phyloP scores from a whole-genome alignment of 2,888 invertebrate genomes.

The Pollenia griseotomentosa region DNA sequence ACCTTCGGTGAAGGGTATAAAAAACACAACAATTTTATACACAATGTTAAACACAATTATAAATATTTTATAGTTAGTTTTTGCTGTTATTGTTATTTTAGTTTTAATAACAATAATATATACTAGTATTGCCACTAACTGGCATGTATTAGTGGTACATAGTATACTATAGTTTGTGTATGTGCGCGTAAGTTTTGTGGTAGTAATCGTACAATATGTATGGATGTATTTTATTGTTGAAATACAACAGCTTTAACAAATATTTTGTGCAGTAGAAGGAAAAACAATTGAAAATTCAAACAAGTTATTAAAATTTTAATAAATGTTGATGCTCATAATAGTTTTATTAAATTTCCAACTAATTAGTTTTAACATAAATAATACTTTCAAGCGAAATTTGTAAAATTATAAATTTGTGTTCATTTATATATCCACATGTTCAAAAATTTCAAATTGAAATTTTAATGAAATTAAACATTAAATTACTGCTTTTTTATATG shows the following conservation, averaged over 20 bases:
- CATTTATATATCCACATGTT: too few species aligned
- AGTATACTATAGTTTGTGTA: background rate
- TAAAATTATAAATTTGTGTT: too few species aligned
- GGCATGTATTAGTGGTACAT: background rate
- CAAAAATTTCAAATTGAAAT: too few species aligned
- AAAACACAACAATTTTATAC: slow-evolving; percentile 1
- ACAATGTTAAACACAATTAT: slow-evolving; percentile 12
- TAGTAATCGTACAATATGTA: background rate
- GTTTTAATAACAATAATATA: background rate
- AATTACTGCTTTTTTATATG: too few species aligned
- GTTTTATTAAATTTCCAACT: slow-evolving; percentile 8
- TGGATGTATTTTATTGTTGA: background rate
- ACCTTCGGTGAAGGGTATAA: too few species aligned
- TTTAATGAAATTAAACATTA: too few species aligned
- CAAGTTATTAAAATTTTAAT: slow-evolving; percentile 5
- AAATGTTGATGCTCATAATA: background rate
- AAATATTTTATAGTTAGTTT: background rate
- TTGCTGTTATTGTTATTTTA: background rate
- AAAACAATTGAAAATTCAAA: slow-evolving; percentile 1
- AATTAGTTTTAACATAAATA: slow-evolving; percentile 1
- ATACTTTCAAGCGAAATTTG: background rate
- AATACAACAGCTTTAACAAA: background rate
- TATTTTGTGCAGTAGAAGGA: background rate
- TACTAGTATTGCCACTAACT: background rate
- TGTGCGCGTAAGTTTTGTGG: background rate